Evolutionary conservation across 2,888 invertebrate species (phyloP).

Genomic region (Buathra laborator): DNA sequence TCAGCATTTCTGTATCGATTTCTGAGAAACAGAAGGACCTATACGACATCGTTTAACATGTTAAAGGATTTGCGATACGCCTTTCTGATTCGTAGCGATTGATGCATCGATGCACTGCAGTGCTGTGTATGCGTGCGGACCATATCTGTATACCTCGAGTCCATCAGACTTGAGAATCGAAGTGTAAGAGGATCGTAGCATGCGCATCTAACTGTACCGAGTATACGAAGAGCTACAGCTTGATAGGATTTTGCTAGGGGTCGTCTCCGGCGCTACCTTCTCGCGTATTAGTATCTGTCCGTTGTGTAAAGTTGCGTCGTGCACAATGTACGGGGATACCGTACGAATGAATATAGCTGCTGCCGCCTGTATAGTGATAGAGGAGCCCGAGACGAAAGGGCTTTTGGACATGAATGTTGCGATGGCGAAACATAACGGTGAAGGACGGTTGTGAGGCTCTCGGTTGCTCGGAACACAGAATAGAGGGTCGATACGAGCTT

Average conservation of each 20-base stretch:
- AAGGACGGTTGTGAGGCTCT: constrained; percentile 12
- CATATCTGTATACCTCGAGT: too few species aligned
- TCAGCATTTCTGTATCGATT: not conserved
- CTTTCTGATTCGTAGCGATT: too few species aligned
- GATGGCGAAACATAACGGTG: constrained; percentile 36
- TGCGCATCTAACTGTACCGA: not conserved
- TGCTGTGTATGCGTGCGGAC: too few species aligned
- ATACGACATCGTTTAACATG: too few species aligned
- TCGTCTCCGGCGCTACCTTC: not conserved
- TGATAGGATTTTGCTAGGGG: not conserved
- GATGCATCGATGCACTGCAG: too few species aligned
- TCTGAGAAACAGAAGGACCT: too few species aligned
- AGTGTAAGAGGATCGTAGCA: not conserved
- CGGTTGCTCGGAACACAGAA: constrained; percentile 11
- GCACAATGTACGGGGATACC: constrained; percentile 10
- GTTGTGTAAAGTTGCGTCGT: constrained; percentile 1
- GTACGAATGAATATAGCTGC: not conserved
- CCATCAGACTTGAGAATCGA: not conserved
- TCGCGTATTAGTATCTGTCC: not conserved
- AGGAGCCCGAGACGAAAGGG: constrained; percentile 10
- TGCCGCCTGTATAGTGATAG: not conserved
- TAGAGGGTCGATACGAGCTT: constrained; percentile 47
- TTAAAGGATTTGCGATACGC: too few species aligned
- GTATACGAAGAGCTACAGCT: not conserved
- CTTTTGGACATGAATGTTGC: constrained; percentile 34